phyloP scores from a whole-genome alignment of 2,797 vertebrate species.

The Bovichtus diacanthus region DNA sequence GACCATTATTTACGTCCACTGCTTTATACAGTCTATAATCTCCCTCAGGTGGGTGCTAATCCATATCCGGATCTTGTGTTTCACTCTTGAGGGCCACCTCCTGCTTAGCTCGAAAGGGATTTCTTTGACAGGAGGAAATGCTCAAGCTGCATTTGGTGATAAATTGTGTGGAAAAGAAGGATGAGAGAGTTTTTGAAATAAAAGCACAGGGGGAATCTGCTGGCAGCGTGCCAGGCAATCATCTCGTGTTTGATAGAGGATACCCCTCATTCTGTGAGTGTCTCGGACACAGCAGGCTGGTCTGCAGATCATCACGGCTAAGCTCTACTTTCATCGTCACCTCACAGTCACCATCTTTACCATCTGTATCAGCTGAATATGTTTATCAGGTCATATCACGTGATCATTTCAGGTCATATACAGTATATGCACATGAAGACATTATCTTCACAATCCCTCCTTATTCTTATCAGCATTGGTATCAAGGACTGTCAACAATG shows the following conservation, averaged over 20 bases:
- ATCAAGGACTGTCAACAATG: not conserved
- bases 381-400: conserved; percentile 18
- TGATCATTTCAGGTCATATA: conserved; percentile 7
- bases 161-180: conserved; percentile 64
- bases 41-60: conserved; percentile 27
- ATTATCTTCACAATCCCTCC: not conserved
- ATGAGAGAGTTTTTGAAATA: conserved; percentile 62
- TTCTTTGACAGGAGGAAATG: conserved; percentile 35
- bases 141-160: conserved; percentile 56
- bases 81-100: conserved; percentile 20
- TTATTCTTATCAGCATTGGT: not conserved
- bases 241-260: conserved; percentile 54
- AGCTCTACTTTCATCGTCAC: conserved; percentile 32
- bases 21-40: no score
- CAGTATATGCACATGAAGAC: not conserved
- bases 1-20: no score
- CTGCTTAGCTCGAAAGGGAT: not conserved
- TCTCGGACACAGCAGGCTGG: conserved; percentile 25
- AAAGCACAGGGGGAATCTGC: conserved; percentile 35
- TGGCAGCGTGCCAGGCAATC: conserved; percentile 55
- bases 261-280: conserved; percentile 40
- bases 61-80: conserved; percentile 46
- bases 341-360: conserved; percentile 6
- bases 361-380: not conserved
- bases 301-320: conserved; percentile 47